Conservation (phyloP, 1,140 invertebrate genomes). For the Zaprionus africanus region DNA sequence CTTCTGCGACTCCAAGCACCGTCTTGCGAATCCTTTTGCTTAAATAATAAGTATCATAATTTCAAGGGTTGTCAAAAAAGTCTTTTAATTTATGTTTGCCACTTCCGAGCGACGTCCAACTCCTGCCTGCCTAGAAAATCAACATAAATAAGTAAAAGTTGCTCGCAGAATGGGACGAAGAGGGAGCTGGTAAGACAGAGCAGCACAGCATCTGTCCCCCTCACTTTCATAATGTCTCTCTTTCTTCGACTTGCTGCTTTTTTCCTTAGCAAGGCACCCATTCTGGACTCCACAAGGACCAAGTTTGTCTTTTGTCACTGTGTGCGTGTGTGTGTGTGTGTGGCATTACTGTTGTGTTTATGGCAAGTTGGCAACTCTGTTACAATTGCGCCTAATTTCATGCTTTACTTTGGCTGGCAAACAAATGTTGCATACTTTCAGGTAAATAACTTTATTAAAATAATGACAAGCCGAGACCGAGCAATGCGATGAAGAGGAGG, state of each 20-base stretch:
- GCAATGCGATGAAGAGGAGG: background rate
- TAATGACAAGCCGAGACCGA: constrained; percentile 70
- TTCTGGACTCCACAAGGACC: constrained; percentile 56
- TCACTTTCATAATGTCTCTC: constrained; percentile 5
- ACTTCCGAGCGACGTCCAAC: constrained; percentile 66
- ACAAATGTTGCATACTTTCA: constrained; percentile 81
- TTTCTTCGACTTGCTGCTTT: constrained; percentile 17
- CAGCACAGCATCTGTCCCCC: constrained; percentile 13
- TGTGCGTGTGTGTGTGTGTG: constrained; percentile 28
- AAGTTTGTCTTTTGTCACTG: constrained; percentile 68
- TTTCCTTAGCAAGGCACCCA: constrained; percentile 23
- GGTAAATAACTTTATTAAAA: constrained; percentile 83
- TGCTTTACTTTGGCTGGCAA: constrained; percentile 72
- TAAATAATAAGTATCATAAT: constrained; percentile 83
- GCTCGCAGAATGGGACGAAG: constrained; percentile 20
- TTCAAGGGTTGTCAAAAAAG: constrained; percentile 81
- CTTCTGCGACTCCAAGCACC: background rate
- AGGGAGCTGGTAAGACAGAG: background rate
- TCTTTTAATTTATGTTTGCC: constrained; percentile 81
- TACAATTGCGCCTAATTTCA: constrained; percentile 82
- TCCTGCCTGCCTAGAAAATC: constrained; percentile 74
- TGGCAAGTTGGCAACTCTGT: constrained; percentile 79
- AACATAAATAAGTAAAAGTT: constrained; percentile 81
- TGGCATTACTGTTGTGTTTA: constrained; percentile 69
- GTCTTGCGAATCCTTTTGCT: constrained; percentile 42